Conservation (phyloP, 2,888 invertebrate species). For the Phaonia tiefii region DNA sequence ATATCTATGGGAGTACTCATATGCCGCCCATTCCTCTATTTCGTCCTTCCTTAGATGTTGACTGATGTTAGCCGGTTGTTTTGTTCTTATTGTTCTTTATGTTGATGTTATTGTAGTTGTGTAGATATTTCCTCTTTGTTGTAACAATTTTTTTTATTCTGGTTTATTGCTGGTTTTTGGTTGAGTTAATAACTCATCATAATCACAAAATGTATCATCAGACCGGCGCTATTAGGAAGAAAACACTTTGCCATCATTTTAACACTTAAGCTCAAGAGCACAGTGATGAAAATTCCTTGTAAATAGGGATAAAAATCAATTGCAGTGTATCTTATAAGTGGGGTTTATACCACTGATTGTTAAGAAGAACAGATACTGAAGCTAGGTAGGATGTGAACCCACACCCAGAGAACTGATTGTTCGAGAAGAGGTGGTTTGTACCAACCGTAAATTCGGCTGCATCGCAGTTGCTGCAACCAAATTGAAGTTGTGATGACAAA, state of each 20-base stretch:
- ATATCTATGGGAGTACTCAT: no score
- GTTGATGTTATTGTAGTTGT: slow-evolving; percentile 11
- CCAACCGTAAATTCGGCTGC: no score
- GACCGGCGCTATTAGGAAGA: slow-evolving; percentile 13
- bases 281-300: not conserved
- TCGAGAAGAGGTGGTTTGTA: no score
- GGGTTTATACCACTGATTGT: no score
- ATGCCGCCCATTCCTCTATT: no score
- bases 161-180: slow-evolving; percentile 1
- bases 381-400: no score
- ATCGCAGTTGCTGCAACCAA: no score
- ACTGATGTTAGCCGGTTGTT: slow-evolving; percentile 8
- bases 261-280: not conserved
- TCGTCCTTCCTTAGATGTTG: no score
- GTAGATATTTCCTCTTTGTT: not conserved
- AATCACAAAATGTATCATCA: slow-evolving; percentile 70
- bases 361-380: no score
- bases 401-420: no score
- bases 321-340: no score
- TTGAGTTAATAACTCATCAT: slow-evolving; percentile 71
- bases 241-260: not conserved
- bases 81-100: slow-evolving; percentile 25
- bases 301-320: not conserved
- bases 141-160: slow-evolving; percentile 15
- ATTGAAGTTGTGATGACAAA: no score